Conservation (phyloP, 2,888 invertebrate species). For the Opisthograptis luteolata region DNA sequence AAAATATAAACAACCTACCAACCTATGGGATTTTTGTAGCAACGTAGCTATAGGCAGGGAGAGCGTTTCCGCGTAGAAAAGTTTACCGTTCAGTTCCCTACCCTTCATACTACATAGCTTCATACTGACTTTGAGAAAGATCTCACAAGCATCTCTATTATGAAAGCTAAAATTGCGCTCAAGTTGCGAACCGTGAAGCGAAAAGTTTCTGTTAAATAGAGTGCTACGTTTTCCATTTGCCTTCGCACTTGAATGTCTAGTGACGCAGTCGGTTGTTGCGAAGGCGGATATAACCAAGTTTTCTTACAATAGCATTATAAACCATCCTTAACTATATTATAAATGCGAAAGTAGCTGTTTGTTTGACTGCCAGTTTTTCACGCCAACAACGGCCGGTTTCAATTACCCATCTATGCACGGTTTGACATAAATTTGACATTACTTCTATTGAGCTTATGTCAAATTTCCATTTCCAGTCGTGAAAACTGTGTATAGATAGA, state of each 20-base stretch:
- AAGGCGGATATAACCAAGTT: neutral
- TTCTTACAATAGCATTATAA: neutral
- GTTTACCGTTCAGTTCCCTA: slow-evolving; percentile 9
- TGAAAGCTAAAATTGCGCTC: slow-evolving; percentile 63
- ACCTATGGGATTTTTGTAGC: no score
- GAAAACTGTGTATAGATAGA: no score
- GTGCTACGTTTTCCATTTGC: slow-evolving; percentile 46
- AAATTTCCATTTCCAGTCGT: no score
- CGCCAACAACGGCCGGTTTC: no score
- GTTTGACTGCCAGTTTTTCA: no score
- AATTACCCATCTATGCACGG: no score
- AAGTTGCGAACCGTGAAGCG: slow-evolving; percentile 60
- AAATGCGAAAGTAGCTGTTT: no score
- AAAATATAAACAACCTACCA: no score
- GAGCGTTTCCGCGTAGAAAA: slow-evolving; percentile 3
- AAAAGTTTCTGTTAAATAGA: slow-evolving; percentile 59
- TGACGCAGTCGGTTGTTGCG: slow-evolving; percentile 11
- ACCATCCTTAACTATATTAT: no score
- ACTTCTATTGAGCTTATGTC: no score
- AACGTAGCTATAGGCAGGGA: neutral
- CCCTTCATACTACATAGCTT: no score
- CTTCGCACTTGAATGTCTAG: slow-evolving; percentile 27
- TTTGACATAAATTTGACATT: no score
- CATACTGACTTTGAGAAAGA: slow-evolving; percentile 12
- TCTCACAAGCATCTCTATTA: slow-evolving; percentile 50